phyloP scores from a whole-genome alignment of 2,113 vertebrate genomes.

The Ptilonorhynchus violaceus region DNA sequence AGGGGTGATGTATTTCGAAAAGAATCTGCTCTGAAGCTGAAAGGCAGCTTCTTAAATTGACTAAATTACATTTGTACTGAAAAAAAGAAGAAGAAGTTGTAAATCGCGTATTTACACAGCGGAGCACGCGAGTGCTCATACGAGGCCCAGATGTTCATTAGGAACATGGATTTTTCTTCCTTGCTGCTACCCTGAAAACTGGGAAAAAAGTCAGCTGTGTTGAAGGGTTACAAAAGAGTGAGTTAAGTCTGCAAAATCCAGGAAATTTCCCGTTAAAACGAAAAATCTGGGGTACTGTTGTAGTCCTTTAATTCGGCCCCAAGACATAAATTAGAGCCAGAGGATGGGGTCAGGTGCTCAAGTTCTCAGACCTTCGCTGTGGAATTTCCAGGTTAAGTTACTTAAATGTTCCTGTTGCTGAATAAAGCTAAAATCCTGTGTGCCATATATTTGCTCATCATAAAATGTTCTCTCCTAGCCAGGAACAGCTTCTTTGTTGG shows the following conservation, averaged over 20 bases:
- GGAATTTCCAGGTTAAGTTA: conserved; percentile 51
- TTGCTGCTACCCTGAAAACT: neutral
- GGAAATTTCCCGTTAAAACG: conserved; percentile 22
- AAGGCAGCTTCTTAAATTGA: neutral
- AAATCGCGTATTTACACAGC: neutral
- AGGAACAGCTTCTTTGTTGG: conserved; percentile 63
- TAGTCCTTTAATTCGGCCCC: neutral
- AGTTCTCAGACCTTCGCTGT: neutral
- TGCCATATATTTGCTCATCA: conserved; percentile 58
- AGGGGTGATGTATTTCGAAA: neutral
- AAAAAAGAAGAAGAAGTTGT: neutral
- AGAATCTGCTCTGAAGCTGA: neutral
- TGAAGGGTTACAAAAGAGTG: neutral
- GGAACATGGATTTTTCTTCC: neutral
- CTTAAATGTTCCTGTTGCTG: conserved; percentile 36
- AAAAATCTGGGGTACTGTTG: neutral
- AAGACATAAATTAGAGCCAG: neutral
- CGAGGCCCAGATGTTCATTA: conserved; percentile 42
- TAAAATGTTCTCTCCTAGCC: conserved; percentile 50
- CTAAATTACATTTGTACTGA: neutral
- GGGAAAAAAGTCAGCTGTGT: neutral
- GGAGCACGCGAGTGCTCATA: conserved; percentile 4
- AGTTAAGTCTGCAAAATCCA: conserved; percentile 26
- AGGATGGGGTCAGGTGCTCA: conserved; percentile 9
- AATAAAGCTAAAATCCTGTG: conserved; percentile 25